These are phyloP conservation scores for Haliclona indistincta DNA, from an alignment of 37 sponge, comb jelly and placozoan genomes.

Conservation along the genomic window DNA sequence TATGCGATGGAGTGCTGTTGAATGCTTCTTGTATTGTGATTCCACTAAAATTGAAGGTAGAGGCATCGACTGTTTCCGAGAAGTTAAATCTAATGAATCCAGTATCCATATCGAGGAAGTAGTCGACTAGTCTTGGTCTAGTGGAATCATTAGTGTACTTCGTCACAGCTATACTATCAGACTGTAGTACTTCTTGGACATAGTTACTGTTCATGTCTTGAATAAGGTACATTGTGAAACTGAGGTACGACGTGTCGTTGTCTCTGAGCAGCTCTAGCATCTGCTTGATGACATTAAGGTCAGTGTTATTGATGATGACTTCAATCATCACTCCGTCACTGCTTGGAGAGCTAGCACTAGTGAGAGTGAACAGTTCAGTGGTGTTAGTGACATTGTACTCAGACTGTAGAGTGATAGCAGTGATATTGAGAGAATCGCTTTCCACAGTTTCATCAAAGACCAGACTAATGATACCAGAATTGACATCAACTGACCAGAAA, in stretches of 20 bases:
- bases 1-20: constrained; percentile 44
- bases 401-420: constrained; percentile 77
- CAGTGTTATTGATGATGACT: constrained; percentile 48
- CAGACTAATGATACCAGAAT: constrained; percentile 29
- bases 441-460: constrained; percentile 82
- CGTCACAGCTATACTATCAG: constrained; percentile 30
- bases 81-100: constrained; percentile 72
- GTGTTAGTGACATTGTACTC: constrained; percentile 24
- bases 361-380: constrained; percentile 45
- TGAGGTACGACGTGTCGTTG: constrained; percentile 59
- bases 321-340: constrained; percentile 57
- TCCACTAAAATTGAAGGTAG: constrained; percentile 43
- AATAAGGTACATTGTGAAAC: constrained; percentile 52
- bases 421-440: constrained; percentile 42
- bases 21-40: constrained; percentile 60
- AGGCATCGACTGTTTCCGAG: constrained; percentile 80
- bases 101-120: constrained; percentile 71
- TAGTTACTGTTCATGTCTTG: constrained; percentile 84
- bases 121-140: constrained; percentile 49
- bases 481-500: constrained; percentile 54
- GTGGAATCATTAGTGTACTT: constrained; percentile 58
- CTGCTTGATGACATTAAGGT: constrained; percentile 77
- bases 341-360: constrained; percentile 53
- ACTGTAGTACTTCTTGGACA: constrained; percentile 24
- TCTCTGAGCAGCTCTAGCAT: constrained; percentile 40